A percentile compares a stretch with the other conserved stretches of the same genome.
Conservation (phyloP, 2,797 vertebrate genomes). For the Protonibea diacanthus region DNA sequence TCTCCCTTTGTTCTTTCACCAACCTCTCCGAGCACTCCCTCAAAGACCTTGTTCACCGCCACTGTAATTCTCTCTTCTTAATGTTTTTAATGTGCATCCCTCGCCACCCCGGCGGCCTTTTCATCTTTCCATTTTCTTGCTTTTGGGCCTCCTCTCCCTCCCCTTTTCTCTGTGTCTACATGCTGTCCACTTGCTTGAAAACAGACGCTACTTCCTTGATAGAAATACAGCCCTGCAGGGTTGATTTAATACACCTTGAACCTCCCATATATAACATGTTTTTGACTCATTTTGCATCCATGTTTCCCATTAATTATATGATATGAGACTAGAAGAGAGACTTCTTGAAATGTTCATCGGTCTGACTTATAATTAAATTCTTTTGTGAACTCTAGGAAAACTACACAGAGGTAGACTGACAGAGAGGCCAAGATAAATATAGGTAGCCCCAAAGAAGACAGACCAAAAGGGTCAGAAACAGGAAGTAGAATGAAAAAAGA, state of each 20-base stretch:
- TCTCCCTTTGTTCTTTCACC: slow-evolving; percentile 74
- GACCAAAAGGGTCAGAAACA: slow-evolving; percentile 9
- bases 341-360: background rate
- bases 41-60: slow-evolving; percentile 74
- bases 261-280: slow-evolving; percentile 26
- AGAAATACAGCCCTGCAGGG: slow-evolving; percentile 43
- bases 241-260: slow-evolving; percentile 57
- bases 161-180: slow-evolving; percentile 35
- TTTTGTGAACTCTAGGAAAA: slow-evolving; percentile 7
- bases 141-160: slow-evolving; percentile 44
- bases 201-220: slow-evolving; percentile 49
- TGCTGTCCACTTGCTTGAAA: slow-evolving; percentile 53
- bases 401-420: background rate
- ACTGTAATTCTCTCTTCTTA: slow-evolving; percentile 79
- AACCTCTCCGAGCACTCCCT: slow-evolving; percentile 64
- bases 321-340: slow-evolving; percentile 10
- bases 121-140: slow-evolving; percentile 75
- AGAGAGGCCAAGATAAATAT: slow-evolving; percentile 3
- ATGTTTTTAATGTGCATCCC: slow-evolving; percentile 78
- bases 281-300: slow-evolving; percentile 19
- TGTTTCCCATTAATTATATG: slow-evolving; percentile 19
- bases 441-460: background rate
- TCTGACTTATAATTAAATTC: background rate
- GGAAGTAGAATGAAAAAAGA: slow-evolving; percentile 24
- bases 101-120: slow-evolving; percentile 73